Evolutionary conservation across 2,113 vertebrate genomes (phyloP).

Genomic region (Xiphophorus maculatus): DNA sequence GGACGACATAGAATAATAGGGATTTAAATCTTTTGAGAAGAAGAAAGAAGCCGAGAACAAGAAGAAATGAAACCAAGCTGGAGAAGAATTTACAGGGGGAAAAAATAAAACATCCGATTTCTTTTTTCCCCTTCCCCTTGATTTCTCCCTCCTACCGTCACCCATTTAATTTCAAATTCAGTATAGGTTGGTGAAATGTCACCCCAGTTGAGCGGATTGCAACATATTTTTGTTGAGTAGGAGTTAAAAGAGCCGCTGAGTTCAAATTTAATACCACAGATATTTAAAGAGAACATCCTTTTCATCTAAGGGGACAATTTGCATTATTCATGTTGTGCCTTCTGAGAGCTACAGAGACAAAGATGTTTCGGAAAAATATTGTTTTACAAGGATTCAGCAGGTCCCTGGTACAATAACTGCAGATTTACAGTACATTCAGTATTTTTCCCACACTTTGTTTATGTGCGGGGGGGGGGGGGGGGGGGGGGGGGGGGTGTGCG

Average conservation of each 20-base stretch:
- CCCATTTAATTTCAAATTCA: conserved; percentile 14
- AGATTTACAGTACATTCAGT: conserved; percentile 32
- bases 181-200: conserved; percentile 57
- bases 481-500: neutral
- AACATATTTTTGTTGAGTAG: conserved; percentile 72
- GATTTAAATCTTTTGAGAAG: conserved; percentile 16
- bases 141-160: conserved; percentile 41
- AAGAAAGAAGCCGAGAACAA: neutral
- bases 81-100: neutral
- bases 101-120: neutral
- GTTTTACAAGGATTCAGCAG: conserved; percentile 40
- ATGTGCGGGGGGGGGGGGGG: conserved; percentile 2
- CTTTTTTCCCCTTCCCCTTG: conserved; percentile 14
- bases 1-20: conserved; percentile 29
- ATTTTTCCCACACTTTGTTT: neutral
- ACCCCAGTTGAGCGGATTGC: conserved; percentile 71
- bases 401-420: conserved; percentile 35
- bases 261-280: conserved; percentile 74
- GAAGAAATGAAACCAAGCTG: conserved; percentile 30
- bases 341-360: conserved; percentile 58
- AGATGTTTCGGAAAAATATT: conserved; percentile 57
- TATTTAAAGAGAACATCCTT: conserved; percentile 74
- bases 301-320: conserved; percentile 75
- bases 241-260: conserved; percentile 76
- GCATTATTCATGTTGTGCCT: conserved; percentile 77